Evolutionary conservation across 2,113 vertebrate genomes (phyloP).

Genomic region (Catagonus wagneri): DNA sequence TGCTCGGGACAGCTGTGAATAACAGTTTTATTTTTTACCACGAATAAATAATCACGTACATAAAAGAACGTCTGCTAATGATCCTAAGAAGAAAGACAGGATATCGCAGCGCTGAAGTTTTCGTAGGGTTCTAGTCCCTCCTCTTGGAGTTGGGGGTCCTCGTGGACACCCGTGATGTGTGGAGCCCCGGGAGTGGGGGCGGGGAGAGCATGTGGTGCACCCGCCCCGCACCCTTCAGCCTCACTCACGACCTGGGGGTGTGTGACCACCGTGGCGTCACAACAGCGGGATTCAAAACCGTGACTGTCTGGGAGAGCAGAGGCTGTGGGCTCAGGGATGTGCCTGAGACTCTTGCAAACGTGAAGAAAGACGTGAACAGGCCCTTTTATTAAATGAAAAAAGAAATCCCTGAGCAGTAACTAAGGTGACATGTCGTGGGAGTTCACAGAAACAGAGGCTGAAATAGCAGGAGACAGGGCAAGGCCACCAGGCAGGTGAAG

Average conservation of each 20-base stretch:
- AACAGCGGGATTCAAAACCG: neutral
- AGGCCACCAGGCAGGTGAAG: neutral
- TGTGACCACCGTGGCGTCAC: neutral
- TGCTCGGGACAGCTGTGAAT: neutral
- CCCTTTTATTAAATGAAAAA: neutral
- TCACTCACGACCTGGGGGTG: neutral
- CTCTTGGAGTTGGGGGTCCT: constrained; percentile 62
- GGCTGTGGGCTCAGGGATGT: neutral
- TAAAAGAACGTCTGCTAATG: neutral
- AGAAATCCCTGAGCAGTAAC: neutral
- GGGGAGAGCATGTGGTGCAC: neutral
- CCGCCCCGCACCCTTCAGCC: constrained; percentile 32
- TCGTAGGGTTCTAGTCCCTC: constrained; percentile 2
- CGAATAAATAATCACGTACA: constrained; percentile 36
- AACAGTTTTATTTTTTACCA: constrained; percentile 27
- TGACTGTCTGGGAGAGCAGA: constrained; percentile 17
- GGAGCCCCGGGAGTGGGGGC: constrained; percentile 51
- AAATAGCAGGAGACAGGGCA: neutral
- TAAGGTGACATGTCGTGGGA: neutral
- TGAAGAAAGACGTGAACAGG: neutral
- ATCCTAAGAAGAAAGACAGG: neutral
- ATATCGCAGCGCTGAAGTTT: neutral
- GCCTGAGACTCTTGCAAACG: neutral
- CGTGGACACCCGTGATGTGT: neutral
- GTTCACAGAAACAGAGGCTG: neutral